Conservation (phyloP, 2,797 vertebrate species). For the Adelosebastes latens region DNA sequence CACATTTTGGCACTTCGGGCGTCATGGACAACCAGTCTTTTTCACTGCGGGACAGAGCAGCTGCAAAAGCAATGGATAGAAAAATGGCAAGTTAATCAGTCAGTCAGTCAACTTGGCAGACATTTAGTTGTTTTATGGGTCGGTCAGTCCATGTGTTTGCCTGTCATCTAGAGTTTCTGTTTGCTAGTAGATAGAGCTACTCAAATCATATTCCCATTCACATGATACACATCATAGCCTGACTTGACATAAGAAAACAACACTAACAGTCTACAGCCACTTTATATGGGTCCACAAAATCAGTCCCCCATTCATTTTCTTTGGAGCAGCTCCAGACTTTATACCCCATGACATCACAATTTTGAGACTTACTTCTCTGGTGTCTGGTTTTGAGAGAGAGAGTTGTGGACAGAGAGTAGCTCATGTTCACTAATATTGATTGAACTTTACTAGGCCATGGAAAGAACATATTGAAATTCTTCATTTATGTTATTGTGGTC, state of each 20-base stretch:
- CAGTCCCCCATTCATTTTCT: no score
- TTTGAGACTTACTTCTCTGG: no score
- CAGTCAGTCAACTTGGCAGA: constrained; percentile 23
- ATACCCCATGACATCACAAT: no score
- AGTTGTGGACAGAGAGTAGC: no score
- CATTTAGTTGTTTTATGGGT: constrained; percentile 12
- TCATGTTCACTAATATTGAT: no score
- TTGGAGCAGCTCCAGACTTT: no score
- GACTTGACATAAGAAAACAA: background rate
- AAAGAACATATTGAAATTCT: no score
- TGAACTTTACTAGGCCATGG: no score
- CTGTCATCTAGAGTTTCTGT: background rate
- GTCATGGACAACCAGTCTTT: constrained; percentile 48
- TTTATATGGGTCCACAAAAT: background rate
- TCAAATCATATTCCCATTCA: background rate
- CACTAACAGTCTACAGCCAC: background rate
- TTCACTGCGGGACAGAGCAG: constrained; percentile 56
- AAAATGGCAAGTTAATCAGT: constrained; percentile 32
- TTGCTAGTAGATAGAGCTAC: background rate
- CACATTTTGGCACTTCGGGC: constrained; percentile 28
- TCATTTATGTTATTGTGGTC: background rate
- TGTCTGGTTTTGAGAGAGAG: no score
- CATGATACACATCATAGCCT: background rate
- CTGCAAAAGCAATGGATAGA: constrained; percentile 35
- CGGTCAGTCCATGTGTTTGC: background rate